phyloP scores from a whole-genome alignment of 2,888 invertebrate genomes.

The Mylabris sibirica region DNA sequence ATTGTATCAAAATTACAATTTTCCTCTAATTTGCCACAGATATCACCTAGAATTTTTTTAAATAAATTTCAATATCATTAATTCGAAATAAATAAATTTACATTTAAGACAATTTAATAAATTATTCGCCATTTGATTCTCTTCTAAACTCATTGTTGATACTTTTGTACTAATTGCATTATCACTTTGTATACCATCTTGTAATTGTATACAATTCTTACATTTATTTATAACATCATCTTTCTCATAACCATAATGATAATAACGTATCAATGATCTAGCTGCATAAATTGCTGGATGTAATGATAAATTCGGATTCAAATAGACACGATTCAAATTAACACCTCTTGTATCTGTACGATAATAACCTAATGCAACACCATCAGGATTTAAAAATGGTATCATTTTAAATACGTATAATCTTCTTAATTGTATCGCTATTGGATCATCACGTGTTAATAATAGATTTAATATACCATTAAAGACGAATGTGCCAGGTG shows the following conservation, averaged over 20 bases:
- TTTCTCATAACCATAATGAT: conserved; percentile 73
- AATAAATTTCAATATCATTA: not conserved
- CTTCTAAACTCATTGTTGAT: conserved; percentile 57
- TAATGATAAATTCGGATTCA: conserved; percentile 74
- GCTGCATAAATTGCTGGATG: conserved; percentile 90
- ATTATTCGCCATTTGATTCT: conserved; percentile 41
- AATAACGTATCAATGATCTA: conserved; percentile 77
- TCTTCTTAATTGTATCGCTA: conserved; percentile 76
- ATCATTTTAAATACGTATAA: conserved; percentile 88
- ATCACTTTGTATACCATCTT: conserved; percentile 43
- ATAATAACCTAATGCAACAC: conserved; percentile 86
- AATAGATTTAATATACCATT: conserved; percentile 87
- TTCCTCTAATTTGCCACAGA: not conserved
- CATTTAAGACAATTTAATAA: conserved; percentile 65
- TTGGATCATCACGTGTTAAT: conserved; percentile 75
- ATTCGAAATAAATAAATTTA: conserved; percentile 45
- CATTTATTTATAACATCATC: conserved; percentile 61
- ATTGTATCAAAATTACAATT: not conserved
- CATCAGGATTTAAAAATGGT: conserved; percentile 92
- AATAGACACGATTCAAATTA: conserved; percentile 87
- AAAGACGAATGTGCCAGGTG: conserved; percentile 88
- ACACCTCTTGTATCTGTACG: conserved; percentile 87
- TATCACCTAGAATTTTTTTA: not conserved
- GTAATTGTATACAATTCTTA: conserved; percentile 30
- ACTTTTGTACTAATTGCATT: conserved; percentile 52